These are phyloP conservation scores for Coreoperca whiteheadi DNA, from an alignment of 2,113 vertebrate species.

Conservation along the genomic window DNA sequence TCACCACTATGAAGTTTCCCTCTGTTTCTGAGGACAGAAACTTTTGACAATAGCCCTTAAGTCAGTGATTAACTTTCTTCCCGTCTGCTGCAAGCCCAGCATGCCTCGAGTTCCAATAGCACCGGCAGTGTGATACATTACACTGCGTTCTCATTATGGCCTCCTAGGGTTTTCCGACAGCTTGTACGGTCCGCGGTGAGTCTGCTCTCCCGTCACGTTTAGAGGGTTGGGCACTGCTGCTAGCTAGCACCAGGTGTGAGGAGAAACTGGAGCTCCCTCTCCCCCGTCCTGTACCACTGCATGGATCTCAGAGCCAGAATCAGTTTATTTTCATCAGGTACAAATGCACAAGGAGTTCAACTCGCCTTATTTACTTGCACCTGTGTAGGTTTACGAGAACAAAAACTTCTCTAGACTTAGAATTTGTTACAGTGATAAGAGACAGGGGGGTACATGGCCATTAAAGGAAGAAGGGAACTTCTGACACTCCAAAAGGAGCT, in stretches of 20 bases:
- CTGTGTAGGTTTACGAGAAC: constrained; percentile 38
- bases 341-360: constrained; percentile 21
- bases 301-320: constrained; percentile 41
- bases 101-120: constrained; percentile 60
- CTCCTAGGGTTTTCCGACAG: constrained; percentile 74
- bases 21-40: constrained; percentile 52
- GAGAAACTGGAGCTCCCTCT: constrained; percentile 73
- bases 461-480: constrained; percentile 5
- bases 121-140: constrained; percentile 70
- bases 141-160: constrained; percentile 62
- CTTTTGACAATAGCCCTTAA: constrained; percentile 63
- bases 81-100: constrained; percentile 62
- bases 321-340: constrained; percentile 48
- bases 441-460: too few relatives aligned
- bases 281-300: constrained; percentile 71
- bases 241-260: constrained; percentile 68
- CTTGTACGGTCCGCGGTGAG: constrained; percentile 68
- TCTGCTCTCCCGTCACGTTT: constrained; percentile 59
- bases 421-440: too few relatives aligned
- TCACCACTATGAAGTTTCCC: constrained; percentile 12
- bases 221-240: constrained; percentile 65
- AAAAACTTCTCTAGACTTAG: constrained; percentile 11
- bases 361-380: constrained; percentile 23
- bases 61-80: constrained; percentile 70
- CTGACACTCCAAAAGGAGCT: background rate